Evolutionary conservation across 2,888 invertebrate genomes (phyloP).

Genomic region (Loripinus fragilis): DNA sequence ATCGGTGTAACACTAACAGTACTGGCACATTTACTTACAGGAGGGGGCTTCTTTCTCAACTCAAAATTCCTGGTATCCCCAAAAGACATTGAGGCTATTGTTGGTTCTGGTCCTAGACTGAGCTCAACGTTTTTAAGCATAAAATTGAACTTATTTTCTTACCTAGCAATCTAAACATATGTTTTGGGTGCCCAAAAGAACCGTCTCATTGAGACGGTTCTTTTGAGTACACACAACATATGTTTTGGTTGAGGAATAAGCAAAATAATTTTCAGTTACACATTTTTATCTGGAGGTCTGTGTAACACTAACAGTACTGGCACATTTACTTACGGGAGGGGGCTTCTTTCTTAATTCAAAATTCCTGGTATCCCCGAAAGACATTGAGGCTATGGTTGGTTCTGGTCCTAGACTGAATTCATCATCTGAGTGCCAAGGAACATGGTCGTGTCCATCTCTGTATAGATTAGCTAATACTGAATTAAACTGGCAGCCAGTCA

Average conservation of each 20-base stretch:
- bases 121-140: constrained; percentile 84
- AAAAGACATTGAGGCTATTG: constrained; percentile 83
- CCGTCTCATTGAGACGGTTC: too few species aligned
- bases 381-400: constrained; percentile 83
- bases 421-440: constrained; percentile 84
- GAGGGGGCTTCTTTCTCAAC: constrained; percentile 81
- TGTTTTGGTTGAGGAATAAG: too few species aligned
- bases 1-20: too few species aligned
- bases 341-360: constrained; percentile 84
- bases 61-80: constrained; percentile 83
- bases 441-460: constrained; percentile 84
- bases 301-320: too few species aligned
- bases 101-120: constrained; percentile 82
- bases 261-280: too few species aligned
- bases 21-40: too few species aligned
- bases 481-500: constrained; percentile 84
- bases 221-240: too few species aligned
- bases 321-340: constrained; percentile 71
- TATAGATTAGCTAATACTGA: constrained; percentile 84
- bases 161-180: too few species aligned
- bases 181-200: too few species aligned
- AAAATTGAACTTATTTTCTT: too few species aligned
- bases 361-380: constrained; percentile 82
- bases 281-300: too few species aligned
- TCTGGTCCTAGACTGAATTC: constrained; percentile 82